Evolutionary conservation across 2,113 vertebrate genomes (phyloP).

Genomic region (Larimichthys polyactis): DNA sequence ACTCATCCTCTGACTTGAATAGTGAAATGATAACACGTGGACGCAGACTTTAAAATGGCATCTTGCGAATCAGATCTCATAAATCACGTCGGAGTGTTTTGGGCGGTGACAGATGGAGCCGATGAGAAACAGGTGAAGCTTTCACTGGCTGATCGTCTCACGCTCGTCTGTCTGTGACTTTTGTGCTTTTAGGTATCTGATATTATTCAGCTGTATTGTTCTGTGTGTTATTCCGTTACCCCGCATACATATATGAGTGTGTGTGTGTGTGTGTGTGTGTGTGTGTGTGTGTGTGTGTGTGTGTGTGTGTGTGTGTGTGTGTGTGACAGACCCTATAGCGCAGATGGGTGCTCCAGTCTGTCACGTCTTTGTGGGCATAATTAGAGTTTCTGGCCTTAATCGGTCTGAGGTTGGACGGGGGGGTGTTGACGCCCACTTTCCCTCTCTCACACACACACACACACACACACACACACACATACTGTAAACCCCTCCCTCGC

Average conservation of each 20-base stretch:
- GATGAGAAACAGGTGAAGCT: constrained; percentile 32
- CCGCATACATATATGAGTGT: constrained; percentile 6
- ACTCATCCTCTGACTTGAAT: neutral
- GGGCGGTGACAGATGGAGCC: constrained; percentile 29
- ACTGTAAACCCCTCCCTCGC: constrained; percentile 22
- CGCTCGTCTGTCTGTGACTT: constrained; percentile 4
- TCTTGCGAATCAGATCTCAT: constrained; percentile 12
- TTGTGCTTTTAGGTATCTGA: constrained; percentile 13
- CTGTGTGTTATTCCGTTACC: constrained; percentile 31
- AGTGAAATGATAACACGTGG: neutral
- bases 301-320: too few species aligned
- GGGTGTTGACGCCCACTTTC: constrained; percentile 72
- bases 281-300: constrained; percentile 1
- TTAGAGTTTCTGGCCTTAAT: constrained; percentile 85
- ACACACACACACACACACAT: constrained; percentile 26
- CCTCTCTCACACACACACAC: constrained; percentile 43
- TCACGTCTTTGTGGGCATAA: constrained; percentile 75
- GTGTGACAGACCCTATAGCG: constrained; percentile 47
- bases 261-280: neutral
- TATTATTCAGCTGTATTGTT: neutral
- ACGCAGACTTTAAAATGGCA: too few species aligned
- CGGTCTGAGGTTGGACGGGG: constrained; percentile 46
- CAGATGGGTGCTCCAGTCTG: constrained; percentile 82
- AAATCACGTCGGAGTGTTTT: constrained; percentile 2
- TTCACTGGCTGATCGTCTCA: neutral